Percentiles rank a stretch among this genome's conserved stretches.
Evolutionary conservation across 2,888 invertebrate genomes (phyloP).

Genomic region (Clunio marinus): DNA sequence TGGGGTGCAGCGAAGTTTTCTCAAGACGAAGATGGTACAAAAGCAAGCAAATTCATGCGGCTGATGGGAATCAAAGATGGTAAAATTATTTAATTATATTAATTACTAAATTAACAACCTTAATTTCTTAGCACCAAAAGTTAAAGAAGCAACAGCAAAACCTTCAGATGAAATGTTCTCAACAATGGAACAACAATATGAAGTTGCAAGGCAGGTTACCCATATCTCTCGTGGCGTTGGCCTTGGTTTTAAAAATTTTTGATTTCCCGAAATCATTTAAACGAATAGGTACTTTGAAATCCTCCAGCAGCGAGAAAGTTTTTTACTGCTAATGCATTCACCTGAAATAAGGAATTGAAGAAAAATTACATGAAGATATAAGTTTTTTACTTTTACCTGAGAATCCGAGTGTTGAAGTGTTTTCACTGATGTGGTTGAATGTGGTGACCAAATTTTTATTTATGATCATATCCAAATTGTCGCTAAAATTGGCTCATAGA

Average conservation of each 20-base stretch:
- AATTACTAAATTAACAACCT: not conserved
- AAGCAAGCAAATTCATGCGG: constrained; percentile 91
- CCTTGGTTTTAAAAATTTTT: constrained; percentile 62
- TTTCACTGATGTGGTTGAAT: constrained; percentile 69
- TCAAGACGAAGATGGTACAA: constrained; percentile 86
- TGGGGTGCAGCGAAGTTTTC: constrained; percentile 81
- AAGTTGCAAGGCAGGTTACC: constrained; percentile 90
- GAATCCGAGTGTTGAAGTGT: constrained; percentile 94
- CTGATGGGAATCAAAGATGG: constrained; percentile 87
- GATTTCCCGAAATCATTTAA: not conserved
- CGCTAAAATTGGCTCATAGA: constrained; percentile 78
- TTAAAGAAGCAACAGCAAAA: not conserved
- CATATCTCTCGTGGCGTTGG: constrained; percentile 92
- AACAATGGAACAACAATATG: constrained; percentile 93
- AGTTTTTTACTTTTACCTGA: constrained; percentile 48
- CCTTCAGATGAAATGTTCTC: constrained; percentile 76
- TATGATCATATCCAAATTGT: constrained; percentile 97
- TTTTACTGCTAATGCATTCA: no score
- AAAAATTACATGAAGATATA: not conserved
- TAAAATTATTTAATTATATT: constrained; percentile 23
- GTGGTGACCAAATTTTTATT: constrained; percentile 97
- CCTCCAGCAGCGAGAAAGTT: constrained; percentile 90
- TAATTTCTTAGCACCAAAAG: not conserved
- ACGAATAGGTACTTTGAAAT: constrained; percentile 93
- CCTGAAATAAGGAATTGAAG: no score